phyloP scores from a whole-genome alignment of 2,113 vertebrate species.

The Tupaia chinensis region DNA sequence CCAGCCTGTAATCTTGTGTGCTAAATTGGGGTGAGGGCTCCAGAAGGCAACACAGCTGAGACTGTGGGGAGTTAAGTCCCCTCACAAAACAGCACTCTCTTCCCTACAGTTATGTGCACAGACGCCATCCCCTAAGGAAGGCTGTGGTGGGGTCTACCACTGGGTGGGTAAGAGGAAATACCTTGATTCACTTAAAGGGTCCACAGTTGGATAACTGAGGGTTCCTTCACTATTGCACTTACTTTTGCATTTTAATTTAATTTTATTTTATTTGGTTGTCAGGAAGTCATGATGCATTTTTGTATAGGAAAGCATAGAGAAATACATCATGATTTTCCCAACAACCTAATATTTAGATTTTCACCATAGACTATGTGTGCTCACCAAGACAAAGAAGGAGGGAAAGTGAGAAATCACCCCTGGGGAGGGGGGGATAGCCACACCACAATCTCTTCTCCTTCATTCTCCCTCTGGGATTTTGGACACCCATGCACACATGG shows the following conservation, averaged over 20 bases:
- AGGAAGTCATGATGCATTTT: too few species aligned
- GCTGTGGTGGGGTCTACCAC: not conserved
- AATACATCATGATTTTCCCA: too few species aligned
- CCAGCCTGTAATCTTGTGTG: conserved; percentile 52
- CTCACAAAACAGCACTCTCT: not conserved
- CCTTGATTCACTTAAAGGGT: not conserved
- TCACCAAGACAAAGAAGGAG: too few species aligned
- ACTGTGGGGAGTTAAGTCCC: conserved; percentile 24
- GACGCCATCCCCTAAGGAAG: not conserved
- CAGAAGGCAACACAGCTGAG: conserved; percentile 47
- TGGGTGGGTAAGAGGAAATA: not conserved
- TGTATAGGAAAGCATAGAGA: too few species aligned
- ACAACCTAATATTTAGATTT: too few species aligned
- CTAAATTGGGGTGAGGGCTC: not conserved
- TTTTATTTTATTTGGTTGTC: not conserved
- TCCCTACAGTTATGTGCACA: not conserved
- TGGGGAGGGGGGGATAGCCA: too few species aligned
- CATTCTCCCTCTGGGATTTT: too few species aligned
- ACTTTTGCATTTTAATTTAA: not conserved
- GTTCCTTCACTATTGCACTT: not conserved
- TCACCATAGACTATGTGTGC: too few species aligned
- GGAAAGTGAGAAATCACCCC: too few species aligned
- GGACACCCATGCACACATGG: too few species aligned
- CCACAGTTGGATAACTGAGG: not conserved
- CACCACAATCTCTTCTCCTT: too few species aligned